A percentile compares a stretch with the other conserved stretches of the same genome.
Evolutionary conservation across 2,113 vertebrate genomes (phyloP).

Genomic region (Semnornis frantzii): DNA sequence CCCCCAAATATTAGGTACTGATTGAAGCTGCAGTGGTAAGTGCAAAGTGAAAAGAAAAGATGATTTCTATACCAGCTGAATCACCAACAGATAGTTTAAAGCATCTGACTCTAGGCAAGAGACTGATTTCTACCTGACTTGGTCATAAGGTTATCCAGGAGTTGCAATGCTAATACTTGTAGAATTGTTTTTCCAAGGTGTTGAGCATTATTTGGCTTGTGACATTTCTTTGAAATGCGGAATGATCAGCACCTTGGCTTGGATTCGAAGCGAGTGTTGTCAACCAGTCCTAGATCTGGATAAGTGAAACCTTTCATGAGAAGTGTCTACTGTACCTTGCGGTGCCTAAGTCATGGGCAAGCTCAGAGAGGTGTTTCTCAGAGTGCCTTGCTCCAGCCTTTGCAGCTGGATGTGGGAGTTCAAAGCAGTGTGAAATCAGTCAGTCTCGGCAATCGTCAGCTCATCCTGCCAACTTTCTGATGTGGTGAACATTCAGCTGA

Average conservation of each 20-base stretch:
- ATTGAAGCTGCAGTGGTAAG: background rate
- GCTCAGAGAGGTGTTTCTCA: background rate
- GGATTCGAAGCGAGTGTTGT: background rate
- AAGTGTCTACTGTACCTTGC: rapidly evolving
- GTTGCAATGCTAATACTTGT: background rate
- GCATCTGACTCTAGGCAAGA: background rate
- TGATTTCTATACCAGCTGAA: background rate
- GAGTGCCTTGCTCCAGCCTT: background rate
- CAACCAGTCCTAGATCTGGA: background rate
- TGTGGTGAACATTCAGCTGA: rapidly evolving
- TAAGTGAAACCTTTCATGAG: background rate
- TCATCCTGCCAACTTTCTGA: background rate
- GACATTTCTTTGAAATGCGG: background rate
- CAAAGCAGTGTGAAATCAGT: background rate
- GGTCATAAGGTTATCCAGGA: background rate
- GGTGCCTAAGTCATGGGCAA: background rate
- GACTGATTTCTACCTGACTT: background rate
- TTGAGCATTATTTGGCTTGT: background rate
- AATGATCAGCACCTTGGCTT: background rate
- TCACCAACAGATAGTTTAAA: background rate
- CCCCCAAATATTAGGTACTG: background rate
- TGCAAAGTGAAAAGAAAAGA: background rate
- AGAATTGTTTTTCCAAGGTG: background rate
- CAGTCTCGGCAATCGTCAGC: background rate
- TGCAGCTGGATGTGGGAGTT: background rate